Conservation (phyloP, 1,140 invertebrate genomes). For the Trichomalopsis sarcophagae region DNA sequence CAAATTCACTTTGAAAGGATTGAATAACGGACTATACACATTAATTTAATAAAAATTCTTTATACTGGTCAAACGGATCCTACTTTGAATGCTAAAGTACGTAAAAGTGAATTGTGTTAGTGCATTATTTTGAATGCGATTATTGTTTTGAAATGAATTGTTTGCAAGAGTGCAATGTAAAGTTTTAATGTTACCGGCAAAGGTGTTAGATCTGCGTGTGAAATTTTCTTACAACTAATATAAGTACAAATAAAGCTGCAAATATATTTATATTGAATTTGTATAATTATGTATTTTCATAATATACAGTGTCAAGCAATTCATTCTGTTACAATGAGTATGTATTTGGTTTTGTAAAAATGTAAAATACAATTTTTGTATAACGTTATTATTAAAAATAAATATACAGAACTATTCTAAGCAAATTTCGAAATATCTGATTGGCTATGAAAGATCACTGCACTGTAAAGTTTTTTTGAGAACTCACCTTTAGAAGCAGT, state of each 20-base stretch:
- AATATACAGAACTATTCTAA: conserved; percentile 25
- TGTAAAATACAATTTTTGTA: conserved; percentile 38
- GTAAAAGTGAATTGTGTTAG: neutral
- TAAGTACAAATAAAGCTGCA: conserved; percentile 33
- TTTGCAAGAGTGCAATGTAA: conserved; percentile 6
- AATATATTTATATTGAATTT: neutral
- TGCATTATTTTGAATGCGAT: conserved; percentile 1
- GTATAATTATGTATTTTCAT: conserved; percentile 18
- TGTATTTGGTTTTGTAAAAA: conserved; percentile 50
- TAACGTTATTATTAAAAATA: conserved; percentile 14
- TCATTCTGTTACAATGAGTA: conserved; percentile 14
- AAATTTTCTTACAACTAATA: conserved; percentile 36
- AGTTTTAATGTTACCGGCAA: neutral
- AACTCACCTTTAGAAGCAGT: neutral
- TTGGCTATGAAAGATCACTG: neutral
- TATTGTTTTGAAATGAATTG: neutral
- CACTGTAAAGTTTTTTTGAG: neutral
- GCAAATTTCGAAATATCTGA: neutral
- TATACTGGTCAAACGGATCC: neutral
- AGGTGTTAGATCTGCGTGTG: conserved; percentile 23
- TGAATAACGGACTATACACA: neutral
- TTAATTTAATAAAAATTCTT: conserved; percentile 4
- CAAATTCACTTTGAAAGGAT: conserved; percentile 31
- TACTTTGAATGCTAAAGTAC: neutral
- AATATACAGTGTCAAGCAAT: conserved; percentile 12